Percentiles rank a stretch among this genome's conserved stretches.
These are phyloP conservation scores for Cephus spinipes DNA, from an alignment of 2,888 invertebrate species.

Conservation along the genomic window DNA sequence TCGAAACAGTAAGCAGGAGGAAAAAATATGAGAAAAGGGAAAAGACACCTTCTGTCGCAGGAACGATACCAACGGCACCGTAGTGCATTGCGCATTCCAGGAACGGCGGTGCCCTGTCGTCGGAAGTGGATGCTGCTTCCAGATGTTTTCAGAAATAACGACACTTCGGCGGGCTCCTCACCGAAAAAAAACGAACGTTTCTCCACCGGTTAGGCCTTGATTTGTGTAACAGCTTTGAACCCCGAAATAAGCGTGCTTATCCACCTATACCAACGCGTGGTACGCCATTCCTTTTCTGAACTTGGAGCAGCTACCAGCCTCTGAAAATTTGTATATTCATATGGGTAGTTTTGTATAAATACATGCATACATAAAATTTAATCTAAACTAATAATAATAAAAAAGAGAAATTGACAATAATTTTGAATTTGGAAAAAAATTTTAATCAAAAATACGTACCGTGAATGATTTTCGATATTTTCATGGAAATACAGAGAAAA, in stretches of 20 bases:
- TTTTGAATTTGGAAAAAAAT: background rate
- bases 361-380: background rate
- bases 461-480: too few relatives aligned
- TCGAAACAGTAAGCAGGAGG: background rate
- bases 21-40: background rate
- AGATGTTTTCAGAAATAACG: slow-evolving; percentile 51
- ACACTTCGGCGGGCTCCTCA: slow-evolving; percentile 18
- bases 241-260: slow-evolving; percentile 23
- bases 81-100: background rate
- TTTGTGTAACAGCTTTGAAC: slow-evolving; percentile 25
- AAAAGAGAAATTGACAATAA: background rate
- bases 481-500: background rate
- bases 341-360: background rate
- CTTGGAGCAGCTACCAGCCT: background rate
- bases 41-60: background rate
- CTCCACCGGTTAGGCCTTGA: slow-evolving; percentile 22
- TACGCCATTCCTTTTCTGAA: background rate
- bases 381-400: background rate
- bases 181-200: slow-evolving; percentile 3
- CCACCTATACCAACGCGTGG: slow-evolving; percentile 10
- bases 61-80: background rate
- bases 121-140: slow-evolving; percentile 32
- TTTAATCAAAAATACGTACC: too few relatives aligned
- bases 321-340: background rate
- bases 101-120: slow-evolving; percentile 5